phyloP scores from a whole-genome alignment of 2,113 vertebrate genomes.

The Callopanchax toddi region DNA sequence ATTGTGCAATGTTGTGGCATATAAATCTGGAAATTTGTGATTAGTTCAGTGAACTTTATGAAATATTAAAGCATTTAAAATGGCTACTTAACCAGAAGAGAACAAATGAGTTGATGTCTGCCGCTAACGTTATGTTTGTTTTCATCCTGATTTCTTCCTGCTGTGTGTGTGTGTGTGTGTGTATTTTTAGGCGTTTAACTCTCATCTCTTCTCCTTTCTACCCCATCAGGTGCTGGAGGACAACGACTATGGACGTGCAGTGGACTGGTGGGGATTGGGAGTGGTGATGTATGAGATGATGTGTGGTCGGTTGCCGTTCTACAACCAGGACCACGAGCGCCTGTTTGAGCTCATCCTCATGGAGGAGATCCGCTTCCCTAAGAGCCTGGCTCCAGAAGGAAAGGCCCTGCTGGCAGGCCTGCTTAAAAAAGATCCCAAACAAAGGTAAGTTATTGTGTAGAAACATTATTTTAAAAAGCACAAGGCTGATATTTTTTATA shows the following conservation, averaged over 20 bases:
- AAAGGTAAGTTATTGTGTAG: constrained; percentile 74
- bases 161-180: too few species aligned
- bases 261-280: constrained; percentile 98
- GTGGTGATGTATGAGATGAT: constrained; percentile 99
- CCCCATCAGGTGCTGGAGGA: constrained; percentile 91
- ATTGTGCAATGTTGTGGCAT: too few species aligned
- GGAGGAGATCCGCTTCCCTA: constrained; percentile 98
- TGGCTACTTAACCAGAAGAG: too few species aligned
- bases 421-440: constrained; percentile 95
- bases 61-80: too few species aligned
- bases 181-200: not conserved
- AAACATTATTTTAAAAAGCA: not conserved
- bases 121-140: too few species aligned
- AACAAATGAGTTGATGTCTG: too few species aligned
- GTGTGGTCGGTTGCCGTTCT: constrained; percentile 95
- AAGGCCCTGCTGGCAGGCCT: constrained; percentile 90
- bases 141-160: not conserved
- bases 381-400: constrained; percentile 93
- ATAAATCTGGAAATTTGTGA: too few species aligned
- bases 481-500: not conserved
- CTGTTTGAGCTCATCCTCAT: constrained; percentile 97
- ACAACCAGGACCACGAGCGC: constrained; percentile 98
- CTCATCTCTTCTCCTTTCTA: not conserved
- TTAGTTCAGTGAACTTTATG: too few species aligned
- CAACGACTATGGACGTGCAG: constrained; percentile 95